Conservation (phyloP, 2,888 invertebrate genomes). For the Amphipyra tragopoginis region DNA sequence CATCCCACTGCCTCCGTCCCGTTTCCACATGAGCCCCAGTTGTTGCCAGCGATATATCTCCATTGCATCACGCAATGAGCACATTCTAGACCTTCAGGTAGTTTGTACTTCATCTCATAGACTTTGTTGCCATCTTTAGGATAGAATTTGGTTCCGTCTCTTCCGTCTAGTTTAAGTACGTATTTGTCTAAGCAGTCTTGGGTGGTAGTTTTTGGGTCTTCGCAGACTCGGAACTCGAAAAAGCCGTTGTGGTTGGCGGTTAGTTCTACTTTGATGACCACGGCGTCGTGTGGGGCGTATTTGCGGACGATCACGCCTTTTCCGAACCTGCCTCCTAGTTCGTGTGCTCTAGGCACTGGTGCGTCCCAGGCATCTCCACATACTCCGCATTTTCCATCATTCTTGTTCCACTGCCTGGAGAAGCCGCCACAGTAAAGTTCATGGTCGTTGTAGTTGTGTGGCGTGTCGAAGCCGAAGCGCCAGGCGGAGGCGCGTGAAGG, state of each 20-base stretch:
- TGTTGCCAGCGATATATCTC: conserved; percentile 96
- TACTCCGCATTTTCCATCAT: conserved; percentile 95
- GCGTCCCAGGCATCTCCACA: conserved; percentile 96
- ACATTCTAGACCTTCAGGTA: conserved; percentile 92
- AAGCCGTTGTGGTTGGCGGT: conserved; percentile 96
- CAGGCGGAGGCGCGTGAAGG: conserved; percentile 96
- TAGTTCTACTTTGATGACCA: conserved; percentile 94
- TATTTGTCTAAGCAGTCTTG: conserved; percentile 95
- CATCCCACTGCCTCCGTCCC: conserved; percentile 95
- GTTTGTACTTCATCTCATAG: conserved; percentile 93
- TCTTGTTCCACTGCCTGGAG: conserved; percentile 94
- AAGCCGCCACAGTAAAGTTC: conserved; percentile 97
- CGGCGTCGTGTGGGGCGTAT: conserved; percentile 92
- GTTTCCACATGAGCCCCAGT: conserved; percentile 94
- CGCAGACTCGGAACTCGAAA: conserved; percentile 96
- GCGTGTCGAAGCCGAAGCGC: conserved; percentile 96
- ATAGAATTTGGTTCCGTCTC: conserved; percentile 91
- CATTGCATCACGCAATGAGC: conserved; percentile 96
- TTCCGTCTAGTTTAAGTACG: conserved; percentile 89
- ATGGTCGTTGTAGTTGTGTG: conserved; percentile 97
- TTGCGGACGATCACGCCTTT: conserved; percentile 95
- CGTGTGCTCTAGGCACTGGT: conserved; percentile 93
- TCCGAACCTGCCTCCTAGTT: conserved; percentile 95
- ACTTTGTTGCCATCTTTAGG: conserved; percentile 94
- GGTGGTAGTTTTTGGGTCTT: conserved; percentile 92